These are phyloP conservation scores for Papilio xuthus DNA, from an alignment of 1,140 invertebrate genomes.

Conservation along the genomic window DNA sequence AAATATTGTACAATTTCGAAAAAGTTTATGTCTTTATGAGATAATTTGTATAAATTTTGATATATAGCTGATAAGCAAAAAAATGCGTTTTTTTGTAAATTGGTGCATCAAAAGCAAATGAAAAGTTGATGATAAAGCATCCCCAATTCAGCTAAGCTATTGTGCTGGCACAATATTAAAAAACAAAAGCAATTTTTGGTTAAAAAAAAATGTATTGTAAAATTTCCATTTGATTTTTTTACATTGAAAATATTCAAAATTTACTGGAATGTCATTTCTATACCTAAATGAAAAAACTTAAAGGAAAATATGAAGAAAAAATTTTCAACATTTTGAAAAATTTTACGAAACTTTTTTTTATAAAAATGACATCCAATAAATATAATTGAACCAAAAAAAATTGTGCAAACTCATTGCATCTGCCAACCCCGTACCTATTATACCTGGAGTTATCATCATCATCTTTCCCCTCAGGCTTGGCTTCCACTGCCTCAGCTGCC, in stretches of 20 bases:
- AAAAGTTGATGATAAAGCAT: constrained; percentile 30
- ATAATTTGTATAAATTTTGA: constrained; percentile 5
- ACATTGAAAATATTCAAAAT: background rate
- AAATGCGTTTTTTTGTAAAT: constrained; percentile 14
- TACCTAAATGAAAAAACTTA: no score
- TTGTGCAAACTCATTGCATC: constrained; percentile 73
- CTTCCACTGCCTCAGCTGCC: constrained; percentile 75
- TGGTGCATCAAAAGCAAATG: constrained; percentile 5
- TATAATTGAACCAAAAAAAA: constrained; percentile 44
- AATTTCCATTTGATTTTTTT: background rate
- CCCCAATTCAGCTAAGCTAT: constrained; percentile 28
- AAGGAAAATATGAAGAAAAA: no score
- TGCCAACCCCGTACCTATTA: constrained; percentile 84
- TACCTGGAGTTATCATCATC: constrained; percentile 93
- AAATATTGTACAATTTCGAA: background rate
- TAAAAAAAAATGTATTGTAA: background rate
- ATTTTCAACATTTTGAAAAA: no score
- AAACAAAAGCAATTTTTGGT: constrained; percentile 35
- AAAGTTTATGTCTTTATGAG: background rate
- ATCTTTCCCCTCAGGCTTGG: constrained; percentile 84
- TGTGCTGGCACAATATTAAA: constrained; percentile 28
- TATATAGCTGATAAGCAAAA: constrained; percentile 28
- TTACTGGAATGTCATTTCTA: constrained; percentile 5
- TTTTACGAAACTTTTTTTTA: background rate
- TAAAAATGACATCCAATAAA: constrained; percentile 58